These are phyloP conservation scores for Drosophila lutescens DNA, from an alignment of 2,888 invertebrate genomes.

Conservation along the genomic window DNA sequence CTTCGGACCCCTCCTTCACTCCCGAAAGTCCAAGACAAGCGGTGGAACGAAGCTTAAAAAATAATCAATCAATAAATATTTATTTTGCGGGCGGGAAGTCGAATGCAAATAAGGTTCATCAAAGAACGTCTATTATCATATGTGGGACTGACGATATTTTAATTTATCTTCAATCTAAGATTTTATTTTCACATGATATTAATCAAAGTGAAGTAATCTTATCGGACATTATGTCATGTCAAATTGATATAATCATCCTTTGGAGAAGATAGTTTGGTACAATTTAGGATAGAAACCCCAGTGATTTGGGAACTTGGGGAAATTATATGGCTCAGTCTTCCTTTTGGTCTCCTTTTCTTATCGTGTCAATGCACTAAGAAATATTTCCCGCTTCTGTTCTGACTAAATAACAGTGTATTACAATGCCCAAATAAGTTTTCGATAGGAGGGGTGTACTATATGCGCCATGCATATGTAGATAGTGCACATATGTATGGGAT, in stretches of 20 bases:
- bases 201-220: not conserved
- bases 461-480: constrained; percentile 6
- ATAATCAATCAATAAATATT: constrained; percentile 34
- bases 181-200: not conserved
- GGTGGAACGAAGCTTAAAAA: constrained; percentile 24
- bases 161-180: not conserved
- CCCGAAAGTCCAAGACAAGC: constrained; percentile 15
- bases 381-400: constrained; percentile 27
- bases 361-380: constrained; percentile 10
- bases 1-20: not conserved
- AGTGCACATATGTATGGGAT: constrained; percentile 22
- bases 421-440: constrained; percentile 24
- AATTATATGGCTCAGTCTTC: not conserved
- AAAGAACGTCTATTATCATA: constrained; percentile 4
- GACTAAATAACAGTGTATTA: constrained; percentile 21
- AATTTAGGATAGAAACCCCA: too few relatives aligned
- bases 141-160: not conserved
- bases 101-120: constrained; percentile 19
- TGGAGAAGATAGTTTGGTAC: too few relatives aligned
- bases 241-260: too few relatives aligned
- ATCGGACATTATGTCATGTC: not conserved
- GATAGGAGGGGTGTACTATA: constrained; percentile 1
- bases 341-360: not conserved
- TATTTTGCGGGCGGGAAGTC: not conserved
- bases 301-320: not conserved